Conservation (phyloP, 2,888 invertebrate genomes). For the Tetrapedia diversipes region DNA sequence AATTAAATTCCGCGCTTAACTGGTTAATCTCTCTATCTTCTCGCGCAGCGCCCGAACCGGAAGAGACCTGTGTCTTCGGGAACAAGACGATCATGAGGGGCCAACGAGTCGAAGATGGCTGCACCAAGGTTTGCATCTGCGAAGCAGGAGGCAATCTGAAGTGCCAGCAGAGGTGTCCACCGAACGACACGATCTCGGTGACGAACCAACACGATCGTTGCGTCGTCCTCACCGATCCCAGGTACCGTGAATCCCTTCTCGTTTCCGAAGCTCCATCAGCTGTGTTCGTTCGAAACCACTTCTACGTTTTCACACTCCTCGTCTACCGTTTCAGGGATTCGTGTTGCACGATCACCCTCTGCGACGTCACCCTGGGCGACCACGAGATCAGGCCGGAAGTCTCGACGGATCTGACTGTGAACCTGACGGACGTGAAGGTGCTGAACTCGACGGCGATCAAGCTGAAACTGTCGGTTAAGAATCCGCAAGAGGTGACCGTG, state of each 20-base stretch:
- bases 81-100: constrained; percentile 90
- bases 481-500: constrained; percentile 73
- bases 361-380: constrained; percentile 92
- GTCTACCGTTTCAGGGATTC: constrained; percentile 85
- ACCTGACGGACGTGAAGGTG: constrained; percentile 79
- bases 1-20: too few species aligned
- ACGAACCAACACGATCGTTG: constrained; percentile 87
- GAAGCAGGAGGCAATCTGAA: constrained; percentile 88
- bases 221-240: constrained; percentile 91
- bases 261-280: too few species aligned
- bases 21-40: too few species aligned
- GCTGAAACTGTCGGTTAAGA: constrained; percentile 75
- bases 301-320: neutral
- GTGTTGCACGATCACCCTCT: constrained; percentile 93
- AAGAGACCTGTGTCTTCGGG: constrained; percentile 86
- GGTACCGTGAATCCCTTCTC: constrained; percentile 60
- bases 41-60: constrained; percentile 76
- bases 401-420: constrained; percentile 77
- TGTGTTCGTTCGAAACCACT: neutral
- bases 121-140: constrained; percentile 91
- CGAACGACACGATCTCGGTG: constrained; percentile 76
- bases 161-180: constrained; percentile 88
- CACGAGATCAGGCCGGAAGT: constrained; percentile 85
- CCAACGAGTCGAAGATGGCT: constrained; percentile 91
- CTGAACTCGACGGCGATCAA: constrained; percentile 81